Conservation (phyloP, 2,888 invertebrate genomes). For the Yponomeuta sedellus region DNA sequence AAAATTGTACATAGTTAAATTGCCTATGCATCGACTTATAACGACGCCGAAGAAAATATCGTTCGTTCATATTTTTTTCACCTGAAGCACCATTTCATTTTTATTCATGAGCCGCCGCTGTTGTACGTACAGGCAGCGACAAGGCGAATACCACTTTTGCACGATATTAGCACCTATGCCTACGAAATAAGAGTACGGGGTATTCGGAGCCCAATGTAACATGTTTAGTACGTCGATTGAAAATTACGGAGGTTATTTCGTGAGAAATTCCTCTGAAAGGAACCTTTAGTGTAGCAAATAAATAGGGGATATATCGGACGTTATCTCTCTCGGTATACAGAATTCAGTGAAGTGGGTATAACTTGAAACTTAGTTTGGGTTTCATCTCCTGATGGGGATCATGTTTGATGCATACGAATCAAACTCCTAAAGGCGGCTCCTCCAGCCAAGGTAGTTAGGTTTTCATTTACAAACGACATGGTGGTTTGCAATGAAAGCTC, state of each 20-base stretch:
- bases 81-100: constrained; percentile 28
- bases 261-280: constrained; percentile 19
- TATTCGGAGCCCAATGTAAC: constrained; percentile 22
- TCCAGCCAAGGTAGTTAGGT: too few species aligned
- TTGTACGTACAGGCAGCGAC: constrained; percentile 23
- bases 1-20: not conserved
- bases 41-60: not conserved
- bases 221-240: constrained; percentile 42
- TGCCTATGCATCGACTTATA: constrained; percentile 3
- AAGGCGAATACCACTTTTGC: too few species aligned
- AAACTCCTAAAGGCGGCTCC: too few species aligned
- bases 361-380: too few species aligned
- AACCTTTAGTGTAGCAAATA: constrained; percentile 4
- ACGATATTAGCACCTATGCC: too few species aligned
- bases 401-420: too few species aligned
- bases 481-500: too few species aligned
- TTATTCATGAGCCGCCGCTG: constrained; percentile 39
- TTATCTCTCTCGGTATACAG: not conserved
- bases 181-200: too few species aligned
- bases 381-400: too few species aligned
- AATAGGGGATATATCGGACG: not conserved
- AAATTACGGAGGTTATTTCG: constrained; percentile 37
- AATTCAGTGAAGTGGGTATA: constrained; percentile 14
- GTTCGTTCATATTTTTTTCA: constrained; percentile 13
- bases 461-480: too few species aligned